Evolutionary conservation across 2,797 vertebrate genomes (phyloP), one percentile per base, ranked within the genome.

Genomic region (Crax fasciolata): DNA sequence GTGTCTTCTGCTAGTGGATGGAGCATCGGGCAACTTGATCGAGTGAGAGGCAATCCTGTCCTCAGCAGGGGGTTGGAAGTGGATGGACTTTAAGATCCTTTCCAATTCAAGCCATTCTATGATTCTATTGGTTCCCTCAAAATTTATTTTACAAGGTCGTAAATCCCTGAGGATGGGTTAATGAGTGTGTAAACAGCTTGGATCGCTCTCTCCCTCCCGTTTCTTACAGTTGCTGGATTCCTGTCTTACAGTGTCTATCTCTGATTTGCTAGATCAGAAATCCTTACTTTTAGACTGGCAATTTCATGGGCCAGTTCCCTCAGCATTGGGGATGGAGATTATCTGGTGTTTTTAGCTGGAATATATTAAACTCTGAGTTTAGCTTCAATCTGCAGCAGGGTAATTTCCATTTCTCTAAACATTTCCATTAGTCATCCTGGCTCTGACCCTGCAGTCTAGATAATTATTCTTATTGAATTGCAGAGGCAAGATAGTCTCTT

Each of bases 351-450:
- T 94, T 78, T 95, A 87, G 59, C 67, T 79, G 55, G 86, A 95
- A 95, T 95, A 82, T 65, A 94, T 94, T 93, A 95, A 97, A 93
- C 74, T 86, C 19, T 0, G 66, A 90, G 63, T 94, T 93, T 94
- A 90, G 77, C 74, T 94, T 92, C 93, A 84, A 57, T 92, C 88
- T 89, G 80, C 76, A 88, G 88, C 0, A 0, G 87, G 19, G 95
- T 94, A 90, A 96, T 97, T 97, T 97, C 93, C 95, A 97, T 95
- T 95, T 94, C 93, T 95, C 88, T 95, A 90, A 95, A 94, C 86
- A 77, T 84, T 96, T 92, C 92, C 95, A 95, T 96, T 96, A 96
- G 93, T 94, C 96, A 96, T 95, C 71, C 88, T 95, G 94, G 88
- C 93, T 96, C 92, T 97, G 94, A 96, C 95, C 94, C 91, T 86